Conservation (phyloP, 2,797 vertebrate genomes). For the Anableps anableps region DNA sequence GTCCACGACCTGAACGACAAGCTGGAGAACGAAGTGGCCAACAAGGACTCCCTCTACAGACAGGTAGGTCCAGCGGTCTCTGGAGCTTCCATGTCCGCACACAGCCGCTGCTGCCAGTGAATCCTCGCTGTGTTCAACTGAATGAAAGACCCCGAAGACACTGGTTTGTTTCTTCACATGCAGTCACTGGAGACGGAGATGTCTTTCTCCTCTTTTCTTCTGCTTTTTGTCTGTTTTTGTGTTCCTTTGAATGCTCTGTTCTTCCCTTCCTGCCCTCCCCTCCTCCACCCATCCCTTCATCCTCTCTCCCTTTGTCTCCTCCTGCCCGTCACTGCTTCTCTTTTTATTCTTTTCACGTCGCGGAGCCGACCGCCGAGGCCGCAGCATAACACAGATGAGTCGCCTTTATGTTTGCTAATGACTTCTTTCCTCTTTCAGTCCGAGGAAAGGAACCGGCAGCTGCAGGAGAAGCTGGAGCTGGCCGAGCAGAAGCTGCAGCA, state of each 20-base stretch:
- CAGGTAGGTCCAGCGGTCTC: constrained; percentile 80
- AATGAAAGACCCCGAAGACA: constrained; percentile 53
- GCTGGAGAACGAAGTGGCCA: constrained; percentile 97
- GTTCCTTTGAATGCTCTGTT: constrained; percentile 52
- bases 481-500: constrained; percentile 98
- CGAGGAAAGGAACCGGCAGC: constrained; percentile 92
- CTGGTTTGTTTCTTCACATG: constrained; percentile 42
- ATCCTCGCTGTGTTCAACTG: constrained; percentile 55
- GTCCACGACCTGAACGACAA: constrained; percentile 98
- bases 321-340: neutral
- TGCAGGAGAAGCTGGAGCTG: constrained; percentile 94
- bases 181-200: constrained; percentile 52
- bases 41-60: constrained; percentile 92
- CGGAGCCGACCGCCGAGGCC: constrained; percentile 10
- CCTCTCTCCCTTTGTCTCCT: constrained; percentile 19
- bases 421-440: constrained; percentile 77
- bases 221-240: constrained; percentile 48
- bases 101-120: constrained; percentile 24
- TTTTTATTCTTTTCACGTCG: constrained; percentile 8
- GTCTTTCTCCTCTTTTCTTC: constrained; percentile 43
- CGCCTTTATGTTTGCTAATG: neutral
- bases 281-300: constrained; percentile 9
- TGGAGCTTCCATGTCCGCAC: neutral
- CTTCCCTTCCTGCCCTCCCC: constrained; percentile 43
- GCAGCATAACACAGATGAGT: neutral